Evolutionary conservation across 2,888 invertebrate species (phyloP), one percentile per base, ranked within the genome.

Genomic region (Oscheius sp.): DNA sequence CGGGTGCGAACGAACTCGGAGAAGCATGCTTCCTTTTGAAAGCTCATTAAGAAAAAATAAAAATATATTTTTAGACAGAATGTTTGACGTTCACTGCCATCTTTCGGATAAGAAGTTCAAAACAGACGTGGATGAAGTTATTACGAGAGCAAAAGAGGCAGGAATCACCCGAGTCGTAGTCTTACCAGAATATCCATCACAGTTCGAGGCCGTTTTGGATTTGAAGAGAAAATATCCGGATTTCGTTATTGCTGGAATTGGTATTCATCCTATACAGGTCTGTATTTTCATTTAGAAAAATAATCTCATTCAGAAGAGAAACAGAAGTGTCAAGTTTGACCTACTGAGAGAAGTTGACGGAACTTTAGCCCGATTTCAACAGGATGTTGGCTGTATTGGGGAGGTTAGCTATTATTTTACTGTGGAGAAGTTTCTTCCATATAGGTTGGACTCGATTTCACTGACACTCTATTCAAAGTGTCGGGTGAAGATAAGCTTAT

Each of bases 401-500:
- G 90, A 90, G 87, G 89, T 89, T 61, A 73, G 77, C 16, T 16
- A 7, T 49, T 49, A 49, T 49, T 7, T 21, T 13, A 18, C 13
- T 5, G 13, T 7, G 16, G 3, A 49, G 3, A 49, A 2, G 35
- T 3, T 9, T 6, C 21, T 49, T 5, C 2, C 13, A 13, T 84
- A 52, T 74, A 89, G 89, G 82, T 89, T 56, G 90, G 90, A 0
- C 83, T 90, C 2, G 90, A 90, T 74, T 90, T 89, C 79, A 89
- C 89, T 27, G 89, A 89, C 1, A 76, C 88, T 16, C 88, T 89
- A 52, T 86, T 88, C 72, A 85, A 85, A 69, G 77, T 82, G 23
- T 83, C 86, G 2, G 88, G 87, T 41, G 87, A 85, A 18, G 88
- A 89, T 75, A 89, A 89, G 75, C 86, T 87, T 5, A 75, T 73